Conservation (phyloP, 2,888 invertebrate genomes). For the Metellina segmentata region DNA sequence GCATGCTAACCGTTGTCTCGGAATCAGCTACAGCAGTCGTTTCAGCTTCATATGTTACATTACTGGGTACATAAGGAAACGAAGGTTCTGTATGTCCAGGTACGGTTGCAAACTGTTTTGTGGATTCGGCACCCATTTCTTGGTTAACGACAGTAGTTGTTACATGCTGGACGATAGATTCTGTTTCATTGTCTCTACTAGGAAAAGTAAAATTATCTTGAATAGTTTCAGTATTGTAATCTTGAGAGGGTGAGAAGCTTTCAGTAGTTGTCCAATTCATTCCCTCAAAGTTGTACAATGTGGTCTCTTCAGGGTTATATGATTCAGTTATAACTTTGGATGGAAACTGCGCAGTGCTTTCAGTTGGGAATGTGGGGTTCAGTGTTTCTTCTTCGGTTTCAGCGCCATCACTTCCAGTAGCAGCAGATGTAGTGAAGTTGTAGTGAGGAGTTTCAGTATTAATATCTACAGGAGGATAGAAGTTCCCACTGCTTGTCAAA, state of each 20-base stretch:
- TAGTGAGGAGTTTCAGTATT: neutral
- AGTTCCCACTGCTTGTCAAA: neutral
- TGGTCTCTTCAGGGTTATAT: neutral
- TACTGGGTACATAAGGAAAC: neutral
- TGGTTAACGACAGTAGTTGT: neutral
- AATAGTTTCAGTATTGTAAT: neutral
- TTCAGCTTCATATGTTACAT: neutral
- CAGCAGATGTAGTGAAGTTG: neutral
- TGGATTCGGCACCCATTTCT: neutral
- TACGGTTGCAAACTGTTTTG: neutral
- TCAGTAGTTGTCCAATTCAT: neutral
- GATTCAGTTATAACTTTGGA: neutral
- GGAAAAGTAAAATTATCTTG: neutral
- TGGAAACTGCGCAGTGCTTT: neutral
- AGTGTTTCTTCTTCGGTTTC: neutral
- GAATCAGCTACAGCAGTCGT: neutral
- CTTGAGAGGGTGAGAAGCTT: neutral
- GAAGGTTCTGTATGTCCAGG: neutral
- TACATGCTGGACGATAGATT: neutral
- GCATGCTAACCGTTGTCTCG: neutral
- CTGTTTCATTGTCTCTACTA: neutral
- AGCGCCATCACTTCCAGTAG: neutral
- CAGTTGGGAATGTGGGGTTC: neutral
- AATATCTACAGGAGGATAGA: neutral
- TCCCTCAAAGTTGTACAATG: neutral